phyloP scores from a whole-genome alignment of 2,113 vertebrate genomes.

The Labrus mixtus region DNA sequence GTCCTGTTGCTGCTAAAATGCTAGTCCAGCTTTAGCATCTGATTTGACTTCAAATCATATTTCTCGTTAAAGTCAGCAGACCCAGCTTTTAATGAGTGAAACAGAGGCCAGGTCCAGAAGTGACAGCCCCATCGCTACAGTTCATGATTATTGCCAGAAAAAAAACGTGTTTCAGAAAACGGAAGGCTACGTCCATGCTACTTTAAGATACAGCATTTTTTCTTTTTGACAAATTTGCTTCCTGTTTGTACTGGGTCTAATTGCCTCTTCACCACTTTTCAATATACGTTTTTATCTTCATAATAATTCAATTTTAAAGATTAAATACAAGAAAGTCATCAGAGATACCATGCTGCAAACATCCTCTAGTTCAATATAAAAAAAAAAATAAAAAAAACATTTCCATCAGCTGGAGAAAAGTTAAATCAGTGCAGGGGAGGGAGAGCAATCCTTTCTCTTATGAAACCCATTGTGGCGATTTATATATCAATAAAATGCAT shows the following conservation, averaged over 20 bases:
- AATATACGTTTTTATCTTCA: conserved; percentile 13
- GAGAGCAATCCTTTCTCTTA: conserved; percentile 41
- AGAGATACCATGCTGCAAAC: conserved; percentile 65
- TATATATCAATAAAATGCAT: conserved; percentile 61
- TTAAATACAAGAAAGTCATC: conserved; percentile 61
- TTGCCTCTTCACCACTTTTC: conserved; percentile 10
- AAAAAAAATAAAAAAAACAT: conserved; percentile 56
- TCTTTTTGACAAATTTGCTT: conserved; percentile 25
- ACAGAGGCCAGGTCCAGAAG: neutral
- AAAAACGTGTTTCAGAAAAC: conserved; percentile 38
- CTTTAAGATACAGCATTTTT: conserved; percentile 62
- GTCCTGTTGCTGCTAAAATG: conserved; percentile 32
- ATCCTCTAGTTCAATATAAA: conserved; percentile 59
- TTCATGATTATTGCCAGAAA: conserved; percentile 71
- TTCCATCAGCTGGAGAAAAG: conserved; percentile 34
- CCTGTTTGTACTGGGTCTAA: conserved; percentile 28
- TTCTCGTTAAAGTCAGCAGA: conserved; percentile 15
- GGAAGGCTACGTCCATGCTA: conserved; percentile 77
- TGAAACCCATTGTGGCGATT: conserved; percentile 42
- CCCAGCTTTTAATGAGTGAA: conserved; percentile 2
- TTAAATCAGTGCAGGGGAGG: neutral
- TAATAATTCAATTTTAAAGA: conserved; percentile 42
- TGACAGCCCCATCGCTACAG: conserved; percentile 31
- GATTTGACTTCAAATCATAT: neutral
- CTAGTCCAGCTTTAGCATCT: conserved; percentile 24